Conservation (phyloP, 53 echinoderm and acorn worm species). For the Stichopus horrens region DNA sequence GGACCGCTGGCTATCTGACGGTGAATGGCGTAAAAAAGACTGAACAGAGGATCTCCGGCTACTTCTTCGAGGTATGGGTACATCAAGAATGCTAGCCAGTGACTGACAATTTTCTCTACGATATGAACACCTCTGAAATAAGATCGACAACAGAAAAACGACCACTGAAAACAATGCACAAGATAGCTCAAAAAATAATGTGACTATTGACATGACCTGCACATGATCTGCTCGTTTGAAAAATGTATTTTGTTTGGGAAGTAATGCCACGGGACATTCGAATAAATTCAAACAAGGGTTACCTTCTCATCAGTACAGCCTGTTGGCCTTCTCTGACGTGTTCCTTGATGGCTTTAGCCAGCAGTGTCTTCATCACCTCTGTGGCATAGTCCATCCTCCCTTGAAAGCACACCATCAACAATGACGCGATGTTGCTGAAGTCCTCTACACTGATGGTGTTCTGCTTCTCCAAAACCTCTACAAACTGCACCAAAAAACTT, state of each 20-base stretch:
- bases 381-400: constrained; percentile 95
- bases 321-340: constrained; percentile 77
- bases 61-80: constrained; percentile 83
- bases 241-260: no score
- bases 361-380: constrained; percentile 70
- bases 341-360: constrained; percentile 75
- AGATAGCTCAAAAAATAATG: no score
- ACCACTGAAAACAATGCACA: no score
- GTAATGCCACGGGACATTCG: no score
- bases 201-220: no score
- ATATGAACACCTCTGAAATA: constrained; percentile 79
- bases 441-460: constrained; percentile 72
- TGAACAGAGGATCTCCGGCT: constrained; percentile 89
- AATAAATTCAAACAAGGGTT: neutral
- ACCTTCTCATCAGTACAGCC: constrained; percentile 87
- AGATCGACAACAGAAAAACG: neutral
- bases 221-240: no score
- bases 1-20: constrained; percentile 92
- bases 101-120: constrained; percentile 94
- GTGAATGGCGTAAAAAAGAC: constrained; percentile 87
- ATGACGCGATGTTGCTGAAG: constrained; percentile 84
- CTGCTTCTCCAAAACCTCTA: constrained; percentile 83
- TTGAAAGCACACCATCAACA: constrained; percentile 85
- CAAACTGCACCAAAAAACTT: constrained; percentile 84
- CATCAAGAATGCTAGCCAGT: constrained; percentile 90